These are phyloP conservation scores for Drosophila sp. DNA, from an alignment of 1,140 invertebrate species.

Conservation along the genomic window DNA sequence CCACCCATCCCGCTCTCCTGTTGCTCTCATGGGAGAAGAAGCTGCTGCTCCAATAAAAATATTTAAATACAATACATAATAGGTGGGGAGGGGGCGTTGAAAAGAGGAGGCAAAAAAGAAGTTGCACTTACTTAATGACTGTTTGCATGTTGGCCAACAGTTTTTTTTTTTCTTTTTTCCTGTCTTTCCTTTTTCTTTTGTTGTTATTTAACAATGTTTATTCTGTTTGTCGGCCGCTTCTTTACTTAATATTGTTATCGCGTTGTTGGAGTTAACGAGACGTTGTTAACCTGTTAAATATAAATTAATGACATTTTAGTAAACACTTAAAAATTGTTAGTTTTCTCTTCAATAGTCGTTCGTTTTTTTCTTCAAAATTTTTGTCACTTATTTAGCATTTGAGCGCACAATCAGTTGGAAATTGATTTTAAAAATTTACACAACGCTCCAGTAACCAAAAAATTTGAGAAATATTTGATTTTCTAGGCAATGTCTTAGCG, in stretches of 20 bases:
- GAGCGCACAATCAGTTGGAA: background rate
- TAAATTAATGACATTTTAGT: slow-evolving; percentile 62
- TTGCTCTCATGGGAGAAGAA: background rate
- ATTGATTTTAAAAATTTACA: slow-evolving; percentile 2
- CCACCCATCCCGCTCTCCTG: background rate
- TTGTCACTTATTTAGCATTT: background rate
- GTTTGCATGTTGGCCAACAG: slow-evolving; percentile 68
- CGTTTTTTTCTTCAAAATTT: background rate
- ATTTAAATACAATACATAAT: slow-evolving; percentile 8
- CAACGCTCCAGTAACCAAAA: background rate
- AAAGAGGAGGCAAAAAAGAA: slow-evolving; percentile 3
- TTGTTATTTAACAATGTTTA: slow-evolving; percentile 45
- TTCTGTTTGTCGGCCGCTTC: slow-evolving; percentile 30
- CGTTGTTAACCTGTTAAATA: slow-evolving; percentile 60
- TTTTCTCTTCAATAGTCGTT: background rate
- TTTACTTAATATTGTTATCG: slow-evolving; percentile 40
- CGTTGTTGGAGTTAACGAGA: slow-evolving; percentile 37
- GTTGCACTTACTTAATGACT: slow-evolving; percentile 77
- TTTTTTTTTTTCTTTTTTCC: background rate
- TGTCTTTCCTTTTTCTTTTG: slow-evolving; percentile 6
- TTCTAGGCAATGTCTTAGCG: background rate
- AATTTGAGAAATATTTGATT: background rate
- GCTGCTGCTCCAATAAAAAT: slow-evolving; percentile 21
- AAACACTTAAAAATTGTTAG: slow-evolving; percentile 25
- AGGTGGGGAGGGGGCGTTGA: background rate